Conservation (phyloP, 2,888 invertebrate genomes). For the Blastobasis lacticolella region DNA sequence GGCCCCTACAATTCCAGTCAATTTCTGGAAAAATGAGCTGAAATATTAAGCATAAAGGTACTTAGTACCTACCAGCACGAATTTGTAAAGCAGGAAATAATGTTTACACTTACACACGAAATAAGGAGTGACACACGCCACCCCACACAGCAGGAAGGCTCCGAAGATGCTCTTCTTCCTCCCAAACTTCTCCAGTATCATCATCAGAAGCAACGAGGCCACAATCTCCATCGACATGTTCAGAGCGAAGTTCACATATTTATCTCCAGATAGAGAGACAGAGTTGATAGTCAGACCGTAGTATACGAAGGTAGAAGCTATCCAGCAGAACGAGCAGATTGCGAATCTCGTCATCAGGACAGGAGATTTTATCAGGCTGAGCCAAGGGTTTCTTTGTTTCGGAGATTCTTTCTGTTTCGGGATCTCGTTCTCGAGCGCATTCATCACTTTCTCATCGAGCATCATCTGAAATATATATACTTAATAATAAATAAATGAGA, state of each 20-base stretch:
- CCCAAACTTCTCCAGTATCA: conserved; percentile 59
- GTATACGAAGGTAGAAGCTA: conserved; percentile 83
- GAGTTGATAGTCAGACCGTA: conserved; percentile 87
- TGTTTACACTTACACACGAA: conserved; percentile 39
- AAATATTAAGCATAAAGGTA: too few species aligned
- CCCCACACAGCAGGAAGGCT: conserved; percentile 50
- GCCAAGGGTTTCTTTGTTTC: conserved; percentile 33
- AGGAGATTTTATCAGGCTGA: conserved; percentile 35
- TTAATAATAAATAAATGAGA: neutral
- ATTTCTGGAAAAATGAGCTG: too few species aligned
- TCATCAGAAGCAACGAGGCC: conserved; percentile 59
- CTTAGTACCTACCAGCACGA: too few species aligned
- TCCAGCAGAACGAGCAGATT: conserved; percentile 76
- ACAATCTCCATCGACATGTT: conserved; percentile 65
- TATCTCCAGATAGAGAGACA: conserved; percentile 81
- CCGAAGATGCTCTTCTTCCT: conserved; percentile 47
- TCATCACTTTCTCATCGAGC: conserved; percentile 40
- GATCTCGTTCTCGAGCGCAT: conserved; percentile 23
- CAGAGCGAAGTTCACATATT: conserved; percentile 80
- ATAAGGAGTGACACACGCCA: conserved; percentile 48
- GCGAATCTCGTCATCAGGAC: conserved; percentile 41
- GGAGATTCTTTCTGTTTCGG: conserved; percentile 9
- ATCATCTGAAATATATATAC: conserved; percentile 25
- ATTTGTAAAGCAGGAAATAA: too few species aligned
- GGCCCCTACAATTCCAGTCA: too few species aligned